Percentiles rank a stretch among this genome's conserved stretches.
phyloP scores from a whole-genome alignment of 2,113 vertebrate species.

The Thamnophis sirtalis region DNA sequence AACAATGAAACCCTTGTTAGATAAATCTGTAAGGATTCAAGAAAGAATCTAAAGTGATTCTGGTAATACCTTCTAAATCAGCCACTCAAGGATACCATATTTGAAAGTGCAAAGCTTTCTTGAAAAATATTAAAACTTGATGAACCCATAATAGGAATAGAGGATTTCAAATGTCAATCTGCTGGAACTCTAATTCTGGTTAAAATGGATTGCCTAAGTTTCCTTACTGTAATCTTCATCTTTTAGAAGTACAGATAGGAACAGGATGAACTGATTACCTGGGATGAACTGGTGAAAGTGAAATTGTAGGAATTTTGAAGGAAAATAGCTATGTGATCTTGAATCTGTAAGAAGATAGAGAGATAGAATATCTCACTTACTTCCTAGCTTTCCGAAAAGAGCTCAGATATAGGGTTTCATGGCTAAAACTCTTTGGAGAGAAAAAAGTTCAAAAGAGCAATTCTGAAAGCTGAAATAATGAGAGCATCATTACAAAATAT shows the following conservation, averaged over 20 bases:
- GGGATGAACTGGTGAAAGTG: neutral
- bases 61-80: neutral
- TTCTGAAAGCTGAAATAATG: neutral
- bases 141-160: neutral
- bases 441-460: neutral
- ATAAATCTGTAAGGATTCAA: neutral
- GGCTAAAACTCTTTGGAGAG: neutral
- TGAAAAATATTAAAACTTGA: neutral
- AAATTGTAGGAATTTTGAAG: neutral
- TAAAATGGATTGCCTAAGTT: neutral
- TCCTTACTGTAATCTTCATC: neutral
- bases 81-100: neutral
- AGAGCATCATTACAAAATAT: neutral
- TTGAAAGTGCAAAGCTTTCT: neutral
- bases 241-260: neutral
- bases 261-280: neutral
- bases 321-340: neutral
- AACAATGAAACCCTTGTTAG: neutral
- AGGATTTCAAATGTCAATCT: neutral
- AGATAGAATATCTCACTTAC: neutral
- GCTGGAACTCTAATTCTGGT: neutral
- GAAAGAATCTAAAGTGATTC: neutral
- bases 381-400: neutral
- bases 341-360: neutral
- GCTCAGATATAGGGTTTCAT: neutral